phyloP scores from a whole-genome alignment of 2,113 vertebrate genomes.

The Illadopsis cleaveri region DNA sequence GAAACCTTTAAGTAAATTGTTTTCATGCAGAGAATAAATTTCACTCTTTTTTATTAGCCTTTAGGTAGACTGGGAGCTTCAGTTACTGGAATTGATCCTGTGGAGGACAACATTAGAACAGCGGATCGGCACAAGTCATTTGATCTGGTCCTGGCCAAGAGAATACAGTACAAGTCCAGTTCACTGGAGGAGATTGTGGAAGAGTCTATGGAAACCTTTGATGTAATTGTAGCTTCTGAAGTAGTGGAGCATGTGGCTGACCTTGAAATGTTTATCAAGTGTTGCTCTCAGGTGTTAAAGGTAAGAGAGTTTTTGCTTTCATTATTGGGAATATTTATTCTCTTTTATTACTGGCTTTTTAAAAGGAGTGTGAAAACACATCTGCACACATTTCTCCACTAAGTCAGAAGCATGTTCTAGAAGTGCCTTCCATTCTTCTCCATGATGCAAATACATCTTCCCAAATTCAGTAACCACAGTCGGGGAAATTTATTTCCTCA shows the following conservation, averaged over 20 bases:
- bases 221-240: conserved; percentile 93
- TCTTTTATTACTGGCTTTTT: neutral
- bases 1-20: neutral
- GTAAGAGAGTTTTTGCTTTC: conserved; percentile 73
- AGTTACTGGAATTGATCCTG: conserved; percentile 91
- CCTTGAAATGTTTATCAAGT: conserved; percentile 86
- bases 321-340: neutral
- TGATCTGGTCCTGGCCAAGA: conserved; percentile 81
- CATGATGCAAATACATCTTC: neutral
- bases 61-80: conserved; percentile 90
- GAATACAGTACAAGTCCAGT: conserved; percentile 82
- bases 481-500: neutral
- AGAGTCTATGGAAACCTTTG: conserved; percentile 77
- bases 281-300: conserved; percentile 87
- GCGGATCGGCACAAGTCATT: conserved; percentile 86
- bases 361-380: neutral
- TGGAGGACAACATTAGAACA: conserved; percentile 87
- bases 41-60: conserved; percentile 77
- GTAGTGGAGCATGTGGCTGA: conserved; percentile 94
- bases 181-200: conserved; percentile 87
- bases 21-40: conserved; percentile 48
- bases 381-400: neutral
- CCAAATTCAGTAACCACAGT: neutral
- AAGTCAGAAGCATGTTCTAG: neutral
- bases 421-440: neutral